Evolutionary conservation across 2,888 invertebrate species (phyloP).

Genomic region (Aphidoletes aphidimyza): DNA sequence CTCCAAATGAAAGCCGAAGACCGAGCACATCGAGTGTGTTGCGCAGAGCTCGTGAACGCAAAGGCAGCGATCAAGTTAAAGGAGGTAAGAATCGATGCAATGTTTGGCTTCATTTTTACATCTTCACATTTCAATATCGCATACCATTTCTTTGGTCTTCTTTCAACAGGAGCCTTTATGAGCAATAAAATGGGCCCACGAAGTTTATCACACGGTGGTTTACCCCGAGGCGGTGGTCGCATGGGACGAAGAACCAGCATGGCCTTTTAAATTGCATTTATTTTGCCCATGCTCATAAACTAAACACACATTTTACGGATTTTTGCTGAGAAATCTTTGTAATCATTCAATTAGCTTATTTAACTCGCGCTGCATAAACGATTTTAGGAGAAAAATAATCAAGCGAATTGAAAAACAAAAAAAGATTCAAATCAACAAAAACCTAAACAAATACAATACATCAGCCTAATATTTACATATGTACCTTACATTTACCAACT

Average conservation of each 20-base stretch:
- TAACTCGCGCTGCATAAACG: conserved; percentile 23
- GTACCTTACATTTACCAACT: background rate
- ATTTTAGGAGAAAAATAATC: conserved; percentile 25
- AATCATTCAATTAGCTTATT: conserved; percentile 42
- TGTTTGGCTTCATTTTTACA: background rate
- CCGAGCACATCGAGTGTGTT: conserved; percentile 66
- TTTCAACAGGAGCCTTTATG: conserved; percentile 7
- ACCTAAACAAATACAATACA: conserved; percentile 39
- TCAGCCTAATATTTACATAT: conserved; percentile 35
- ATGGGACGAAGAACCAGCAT: conserved; percentile 65
- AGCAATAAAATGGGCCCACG: conserved; percentile 61
- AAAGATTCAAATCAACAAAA: conserved; percentile 1
- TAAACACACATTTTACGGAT: conserved; percentile 1
- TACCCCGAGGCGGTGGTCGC: conserved; percentile 62
- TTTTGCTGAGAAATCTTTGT: conserved; percentile 16
- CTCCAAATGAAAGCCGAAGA: conserved; percentile 60
- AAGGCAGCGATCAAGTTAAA: conserved; percentile 63
- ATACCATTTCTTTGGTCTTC: conserved; percentile 58
- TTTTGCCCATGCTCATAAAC: background rate
- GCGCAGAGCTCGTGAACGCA: conserved; percentile 64
- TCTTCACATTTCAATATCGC: background rate
- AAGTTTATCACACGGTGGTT: conserved; percentile 65
- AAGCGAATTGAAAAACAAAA: conserved; percentile 42
- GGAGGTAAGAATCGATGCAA: too few relatives aligned
- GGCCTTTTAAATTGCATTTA: conserved; percentile 61